Conservation (phyloP, 2,888 invertebrate genomes). For the Caenorhabditis angaria region DNA sequence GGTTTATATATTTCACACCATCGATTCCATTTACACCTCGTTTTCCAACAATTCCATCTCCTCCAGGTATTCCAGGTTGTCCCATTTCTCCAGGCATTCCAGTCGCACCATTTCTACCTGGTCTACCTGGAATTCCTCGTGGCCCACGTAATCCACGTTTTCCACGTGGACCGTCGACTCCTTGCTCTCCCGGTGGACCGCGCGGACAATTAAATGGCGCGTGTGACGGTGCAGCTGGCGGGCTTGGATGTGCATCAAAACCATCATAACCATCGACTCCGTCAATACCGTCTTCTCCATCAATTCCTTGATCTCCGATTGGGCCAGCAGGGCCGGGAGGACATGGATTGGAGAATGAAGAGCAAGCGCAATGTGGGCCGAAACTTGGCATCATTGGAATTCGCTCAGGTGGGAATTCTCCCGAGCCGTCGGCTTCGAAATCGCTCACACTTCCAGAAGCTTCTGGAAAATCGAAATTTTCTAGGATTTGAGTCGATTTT, state of each 20-base stretch:
- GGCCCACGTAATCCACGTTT: constrained; percentile 43
- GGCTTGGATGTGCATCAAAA: constrained; percentile 41
- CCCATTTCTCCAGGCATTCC: constrained; percentile 47
- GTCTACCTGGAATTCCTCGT: constrained; percentile 40
- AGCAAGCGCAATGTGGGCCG: constrained; percentile 20
- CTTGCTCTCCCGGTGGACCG: constrained; percentile 39
- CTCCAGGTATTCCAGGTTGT: constrained; percentile 28
- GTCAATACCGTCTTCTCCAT: constrained; percentile 43
- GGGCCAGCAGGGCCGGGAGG: constrained; percentile 45
- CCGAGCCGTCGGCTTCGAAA: constrained; percentile 25
- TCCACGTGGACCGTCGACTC: constrained; percentile 41
- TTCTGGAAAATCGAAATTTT: too few relatives aligned
- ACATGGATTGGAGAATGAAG: constrained; percentile 23
- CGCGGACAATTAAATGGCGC: constrained; percentile 46
- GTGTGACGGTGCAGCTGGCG: constrained; percentile 29
- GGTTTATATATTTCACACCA: constrained; percentile 39
- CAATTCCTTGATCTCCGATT: constrained; percentile 40
- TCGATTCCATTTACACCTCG: constrained; percentile 45
- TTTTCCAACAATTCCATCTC: constrained; percentile 42
- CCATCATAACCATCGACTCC: constrained; percentile 50
- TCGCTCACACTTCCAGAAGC: constrained; percentile 27
- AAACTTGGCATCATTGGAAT: constrained; percentile 23
- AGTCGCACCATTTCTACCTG: constrained; percentile 39
- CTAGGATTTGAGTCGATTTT: too few relatives aligned
- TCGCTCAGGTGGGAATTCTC: constrained; percentile 28